Base-by-base conservation (phyloP, 2,888 invertebrate genomes). In the Caenorhabditis macrosperma region DNA sequence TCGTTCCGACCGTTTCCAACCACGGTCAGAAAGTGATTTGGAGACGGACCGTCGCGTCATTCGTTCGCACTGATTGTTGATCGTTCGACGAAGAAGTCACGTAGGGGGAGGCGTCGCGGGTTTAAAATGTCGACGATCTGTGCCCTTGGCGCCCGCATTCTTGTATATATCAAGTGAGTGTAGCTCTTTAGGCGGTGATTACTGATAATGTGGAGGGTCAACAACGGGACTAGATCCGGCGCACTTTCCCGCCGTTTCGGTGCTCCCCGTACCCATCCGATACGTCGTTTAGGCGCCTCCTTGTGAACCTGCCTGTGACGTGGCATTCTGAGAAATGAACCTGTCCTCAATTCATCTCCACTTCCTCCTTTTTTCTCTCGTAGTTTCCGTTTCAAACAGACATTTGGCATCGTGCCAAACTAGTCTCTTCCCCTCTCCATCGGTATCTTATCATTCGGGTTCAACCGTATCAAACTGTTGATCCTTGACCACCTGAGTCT, bases 381-480 rank as follows among this genome's bases (percentile, higher is more conserved):
- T 33, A 5, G 33, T 33, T 33, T 10, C 38, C 12, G 15, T 52
- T 15, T 26, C 15, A 26, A 52, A n/a, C n/a, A 52, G 28, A n/a
- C n/a, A 15, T 50, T n/a, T 50, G 50, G 50, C 50, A 50, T 22
- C 24, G 26, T 15, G 52, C 52, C 26, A 52, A 52, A 52, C 52
- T 28, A 28, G 52, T 52, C 50, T 22, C 5, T 26, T 61, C 61
- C 20, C 61, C 30, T 20, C 46, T 17, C 5, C 28, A 28, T 60
- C 2, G 28, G n/a, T 26, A 46, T 61, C 63, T 50, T 50, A 48
- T 61, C 28, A 60, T 60, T 15, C 50, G 35, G 63, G 63, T 63
- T 63, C 63, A 67, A 10, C 20, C 41, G 17, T 44, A 55, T 67
- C 41, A 57, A 9, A 22, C 7, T 22, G 12, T 33, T 12, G 35